phyloP scores from a whole-genome alignment of 2,797 vertebrate genomes.

The Siniperca obscura region DNA sequence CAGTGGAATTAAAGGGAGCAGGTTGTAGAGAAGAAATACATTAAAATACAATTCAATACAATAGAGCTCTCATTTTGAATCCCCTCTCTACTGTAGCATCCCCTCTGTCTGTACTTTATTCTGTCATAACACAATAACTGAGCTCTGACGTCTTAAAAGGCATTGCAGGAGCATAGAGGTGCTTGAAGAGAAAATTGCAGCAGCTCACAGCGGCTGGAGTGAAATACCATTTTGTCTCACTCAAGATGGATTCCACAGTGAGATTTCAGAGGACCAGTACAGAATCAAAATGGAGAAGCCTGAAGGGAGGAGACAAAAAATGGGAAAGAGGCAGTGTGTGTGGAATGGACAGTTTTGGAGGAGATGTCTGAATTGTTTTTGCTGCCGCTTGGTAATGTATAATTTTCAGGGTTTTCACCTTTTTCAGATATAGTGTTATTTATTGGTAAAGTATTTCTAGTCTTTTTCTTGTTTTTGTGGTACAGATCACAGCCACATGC shows the following conservation, averaged over 20 bases:
- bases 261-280: conserved; percentile 81
- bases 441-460: neutral
- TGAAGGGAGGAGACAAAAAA: conserved; percentile 74
- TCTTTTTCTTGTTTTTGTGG: neutral
- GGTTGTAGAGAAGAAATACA: conserved; percentile 52
- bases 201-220: conserved; percentile 78
- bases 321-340: conserved; percentile 50
- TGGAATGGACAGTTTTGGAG: conserved; percentile 67
- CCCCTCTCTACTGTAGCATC: conserved; percentile 55
- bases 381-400: conserved; percentile 22
- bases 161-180: conserved; percentile 77
- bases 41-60: conserved; percentile 65
- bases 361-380: conserved; percentile 53
- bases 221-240: conserved; percentile 84
- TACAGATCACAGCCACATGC: neutral
- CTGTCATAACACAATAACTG: conserved; percentile 80
- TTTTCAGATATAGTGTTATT: conserved; percentile 1
- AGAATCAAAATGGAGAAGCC: conserved; percentile 85
- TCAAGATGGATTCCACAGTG: conserved; percentile 85
- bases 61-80: conserved; percentile 67
- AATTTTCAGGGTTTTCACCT: conserved; percentile 14
- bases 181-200: conserved; percentile 82
- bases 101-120: conserved; percentile 67
- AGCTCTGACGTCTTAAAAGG: conserved; percentile 81
- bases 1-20: conserved; percentile 52